Conservation (phyloP, 1,140 invertebrate species). For the Gerris buenoi region DNA sequence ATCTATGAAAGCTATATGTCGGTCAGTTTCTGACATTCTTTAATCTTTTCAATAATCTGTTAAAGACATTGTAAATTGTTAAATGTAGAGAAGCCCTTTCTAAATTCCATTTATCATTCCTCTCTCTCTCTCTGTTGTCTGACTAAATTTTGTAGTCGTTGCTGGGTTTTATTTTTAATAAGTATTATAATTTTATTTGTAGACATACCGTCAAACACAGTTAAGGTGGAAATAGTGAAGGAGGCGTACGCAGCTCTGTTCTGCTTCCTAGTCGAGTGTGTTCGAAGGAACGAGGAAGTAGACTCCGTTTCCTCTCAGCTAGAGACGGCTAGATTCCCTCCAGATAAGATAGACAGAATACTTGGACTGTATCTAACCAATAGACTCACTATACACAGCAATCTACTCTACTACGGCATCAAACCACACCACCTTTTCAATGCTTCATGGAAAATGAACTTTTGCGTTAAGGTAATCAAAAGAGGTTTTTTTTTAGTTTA, state of each 20-base stretch:
- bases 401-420: not conserved
- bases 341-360: not conserved
- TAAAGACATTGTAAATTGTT: too few relatives aligned
- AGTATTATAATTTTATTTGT: too few relatives aligned
- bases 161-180: too few relatives aligned
- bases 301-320: not conserved
- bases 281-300: not conserved
- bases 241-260: not conserved
- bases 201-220: not conserved
- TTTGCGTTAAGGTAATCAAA: not conserved
- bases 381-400: not conserved
- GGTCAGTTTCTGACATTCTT: too few relatives aligned
- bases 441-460: not conserved
- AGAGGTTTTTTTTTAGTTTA: too few relatives aligned
- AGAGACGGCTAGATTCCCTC: not conserved
- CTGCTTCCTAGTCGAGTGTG: not conserved
- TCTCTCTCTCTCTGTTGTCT: too few relatives aligned
- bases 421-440: not conserved
- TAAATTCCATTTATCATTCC: too few relatives aligned
- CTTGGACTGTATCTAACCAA: not conserved
- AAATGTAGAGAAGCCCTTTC: too few relatives aligned
- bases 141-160: too few relatives aligned
- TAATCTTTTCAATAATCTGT: too few relatives aligned
- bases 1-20: too few relatives aligned
- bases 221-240: not conserved